Evolutionary conservation across 2,797 vertebrate genomes (phyloP), one percentile per base, ranked within the genome.

Genomic region (Melopsittacus undulatus): DNA sequence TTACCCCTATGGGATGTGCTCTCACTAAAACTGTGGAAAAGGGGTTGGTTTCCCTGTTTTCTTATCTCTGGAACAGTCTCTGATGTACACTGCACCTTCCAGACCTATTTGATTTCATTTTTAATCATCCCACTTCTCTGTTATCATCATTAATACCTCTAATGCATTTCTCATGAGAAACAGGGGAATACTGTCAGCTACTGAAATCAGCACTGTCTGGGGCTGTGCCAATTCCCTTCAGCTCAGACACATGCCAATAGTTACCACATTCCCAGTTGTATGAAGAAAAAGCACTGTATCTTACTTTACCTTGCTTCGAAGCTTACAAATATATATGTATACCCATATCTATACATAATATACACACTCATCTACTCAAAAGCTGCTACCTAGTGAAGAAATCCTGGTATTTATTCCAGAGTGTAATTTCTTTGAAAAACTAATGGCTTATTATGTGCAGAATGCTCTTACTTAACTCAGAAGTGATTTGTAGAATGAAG

Each of bases 71-170:
- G 32, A 89, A 54, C 43, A 69, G 42, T 1, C 56, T 79, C 79
- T 69, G 88, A 49, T 46, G 34, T 26, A 38, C 51, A 32, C 46
- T 7, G 56, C 15, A 5, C 92, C 73, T 64, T 67, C 57, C 83
- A 90, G 93, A 63, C 64, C 76, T 38, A 21, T 72, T 91, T 89
- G 42, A 70, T 54, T 92, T 61, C 62, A 27, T 66, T 69, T 64
- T 68, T 72, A 74, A 91, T 67, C 90, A 90, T 57, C 59, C 76
- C 57, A 36, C 83, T 61, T 89, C 52, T 38, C 77, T 85, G 73
- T 83, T 91, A 81, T 46, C 80, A 57, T 78, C 83, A 76, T 87
- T 87, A 91, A 91, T 83, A 76, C 62, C 75, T 83, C 42, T 69
- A 84, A 96, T 24, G 52, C 36, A 6, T 63, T 76, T 74, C 70